Percentiles rank a stretch among this genome's conserved stretches.
Evolutionary conservation across 2,888 invertebrate genomes (phyloP).

Genomic region (Dryobota labecula): DNA sequence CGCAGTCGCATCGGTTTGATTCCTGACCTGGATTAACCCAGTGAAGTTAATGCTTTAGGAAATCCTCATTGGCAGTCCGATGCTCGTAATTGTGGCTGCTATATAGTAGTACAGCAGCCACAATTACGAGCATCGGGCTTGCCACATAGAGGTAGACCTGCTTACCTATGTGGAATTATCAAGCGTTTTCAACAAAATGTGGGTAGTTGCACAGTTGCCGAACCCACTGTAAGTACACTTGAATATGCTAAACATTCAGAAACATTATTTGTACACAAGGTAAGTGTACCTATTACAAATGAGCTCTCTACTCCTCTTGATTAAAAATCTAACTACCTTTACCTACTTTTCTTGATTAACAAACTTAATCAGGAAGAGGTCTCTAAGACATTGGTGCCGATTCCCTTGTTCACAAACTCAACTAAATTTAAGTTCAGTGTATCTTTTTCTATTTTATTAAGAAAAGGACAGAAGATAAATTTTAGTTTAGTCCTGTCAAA

Average conservation of each 20-base stretch:
- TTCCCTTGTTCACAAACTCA: too few relatives aligned
- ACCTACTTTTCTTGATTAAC: constrained; percentile 35
- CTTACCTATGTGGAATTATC: not conserved
- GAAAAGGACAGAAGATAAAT: too few relatives aligned
- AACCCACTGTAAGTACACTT: not conserved
- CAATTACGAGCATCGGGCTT: too few relatives aligned
- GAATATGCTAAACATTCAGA: constrained; percentile 3
- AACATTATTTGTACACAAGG: not conserved
- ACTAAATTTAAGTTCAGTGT: too few relatives aligned
- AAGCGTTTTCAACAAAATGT: constrained; percentile 4
- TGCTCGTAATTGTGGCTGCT: constrained; percentile 31
- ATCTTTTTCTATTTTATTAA: too few relatives aligned
- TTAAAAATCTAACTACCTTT: constrained; percentile 39
- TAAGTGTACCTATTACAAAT: constrained; percentile 25
- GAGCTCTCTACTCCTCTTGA: constrained; percentile 33
- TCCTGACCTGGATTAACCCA: constrained; percentile 40
- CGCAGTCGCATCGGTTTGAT: constrained; percentile 29
- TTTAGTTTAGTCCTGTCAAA: too few relatives aligned
- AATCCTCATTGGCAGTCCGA: constrained; percentile 39
- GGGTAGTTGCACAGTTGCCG: not conserved
- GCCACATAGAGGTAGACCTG: too few relatives aligned
- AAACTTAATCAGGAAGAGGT: constrained; percentile 32
- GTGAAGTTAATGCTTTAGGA: constrained; percentile 43
- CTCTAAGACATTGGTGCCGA: constrained; percentile 1
- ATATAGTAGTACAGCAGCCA: too few relatives aligned